Conservation (phyloP, 2,113 vertebrate species). For the Bungarus multicinctus region DNA sequence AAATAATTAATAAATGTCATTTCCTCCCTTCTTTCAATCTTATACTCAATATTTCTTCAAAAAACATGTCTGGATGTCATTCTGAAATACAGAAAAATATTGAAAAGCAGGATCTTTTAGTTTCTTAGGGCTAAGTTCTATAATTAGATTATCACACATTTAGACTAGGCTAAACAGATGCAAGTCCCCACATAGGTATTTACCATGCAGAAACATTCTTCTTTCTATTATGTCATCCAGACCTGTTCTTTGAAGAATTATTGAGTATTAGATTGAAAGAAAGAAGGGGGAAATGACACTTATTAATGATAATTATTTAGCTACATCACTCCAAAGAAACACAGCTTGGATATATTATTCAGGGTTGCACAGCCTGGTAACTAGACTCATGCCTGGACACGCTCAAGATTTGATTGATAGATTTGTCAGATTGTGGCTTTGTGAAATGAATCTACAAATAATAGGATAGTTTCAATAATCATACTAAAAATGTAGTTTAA, state of each 20-base stretch:
- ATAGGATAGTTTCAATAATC: not conserved
- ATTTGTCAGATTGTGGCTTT: not conserved
- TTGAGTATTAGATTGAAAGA: not conserved
- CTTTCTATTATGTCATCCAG: not conserved
- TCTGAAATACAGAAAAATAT: not conserved
- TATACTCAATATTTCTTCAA: not conserved
- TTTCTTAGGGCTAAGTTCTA: not conserved
- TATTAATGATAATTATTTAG: not conserved
- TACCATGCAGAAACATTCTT: not conserved
- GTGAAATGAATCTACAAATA: not conserved
- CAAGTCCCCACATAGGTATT: not conserved
- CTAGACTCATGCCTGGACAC: not conserved
- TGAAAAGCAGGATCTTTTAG: not conserved
- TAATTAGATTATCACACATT: not conserved
- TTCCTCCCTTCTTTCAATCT: not conserved
- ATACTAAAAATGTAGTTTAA: not conserved
- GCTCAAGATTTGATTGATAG: not conserved
- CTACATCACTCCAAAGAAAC: not conserved
- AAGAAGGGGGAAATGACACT: not conserved
- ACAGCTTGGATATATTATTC: not conserved
- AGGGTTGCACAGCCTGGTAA: not conserved
- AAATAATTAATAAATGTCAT: not conserved
- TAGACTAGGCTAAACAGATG: not conserved
- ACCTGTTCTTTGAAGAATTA: not conserved
- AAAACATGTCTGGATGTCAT: not conserved